These are phyloP conservation scores for Capricornis sumatraensis DNA, from an alignment of 2,113 vertebrate species.

Conservation along the genomic window DNA sequence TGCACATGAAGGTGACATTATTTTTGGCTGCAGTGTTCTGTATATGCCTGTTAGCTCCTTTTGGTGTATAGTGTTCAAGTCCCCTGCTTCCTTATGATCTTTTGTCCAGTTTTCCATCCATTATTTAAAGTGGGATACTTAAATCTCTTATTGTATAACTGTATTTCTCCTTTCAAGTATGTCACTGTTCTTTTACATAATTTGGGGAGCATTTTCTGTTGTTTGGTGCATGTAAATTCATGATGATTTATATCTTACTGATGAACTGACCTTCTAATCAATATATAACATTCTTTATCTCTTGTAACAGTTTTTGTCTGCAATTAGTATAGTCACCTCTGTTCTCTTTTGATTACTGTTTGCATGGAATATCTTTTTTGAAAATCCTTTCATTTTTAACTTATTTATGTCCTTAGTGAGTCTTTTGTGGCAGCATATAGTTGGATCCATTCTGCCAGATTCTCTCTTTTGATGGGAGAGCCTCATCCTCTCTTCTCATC, in stretches of 20 bases:
- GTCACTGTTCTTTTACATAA: background rate
- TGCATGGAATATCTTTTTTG: background rate
- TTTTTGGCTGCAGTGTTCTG: background rate
- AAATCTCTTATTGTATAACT: background rate
- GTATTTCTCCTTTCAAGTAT: background rate
- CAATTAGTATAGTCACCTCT: background rate
- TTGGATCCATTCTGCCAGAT: background rate
- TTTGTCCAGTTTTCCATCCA: background rate
- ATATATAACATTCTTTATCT: background rate
- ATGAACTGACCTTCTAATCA: background rate
- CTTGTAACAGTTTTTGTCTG: background rate
- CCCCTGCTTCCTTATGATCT: background rate
- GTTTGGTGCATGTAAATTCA: background rate
- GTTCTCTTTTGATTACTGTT: background rate
- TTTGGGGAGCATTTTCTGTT: background rate
- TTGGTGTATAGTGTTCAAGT: background rate
- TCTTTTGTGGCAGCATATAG: background rate
- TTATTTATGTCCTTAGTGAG: background rate
- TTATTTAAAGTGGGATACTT: background rate
- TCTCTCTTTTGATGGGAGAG: background rate
- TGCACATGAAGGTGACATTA: background rate
- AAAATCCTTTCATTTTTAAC: background rate
- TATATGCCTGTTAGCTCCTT: background rate
- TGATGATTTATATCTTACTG: background rate
- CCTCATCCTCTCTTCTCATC: background rate